phyloP scores from a whole-genome alignment of 1,140 invertebrate genomes.

The Bombus vancouverensis region DNA sequence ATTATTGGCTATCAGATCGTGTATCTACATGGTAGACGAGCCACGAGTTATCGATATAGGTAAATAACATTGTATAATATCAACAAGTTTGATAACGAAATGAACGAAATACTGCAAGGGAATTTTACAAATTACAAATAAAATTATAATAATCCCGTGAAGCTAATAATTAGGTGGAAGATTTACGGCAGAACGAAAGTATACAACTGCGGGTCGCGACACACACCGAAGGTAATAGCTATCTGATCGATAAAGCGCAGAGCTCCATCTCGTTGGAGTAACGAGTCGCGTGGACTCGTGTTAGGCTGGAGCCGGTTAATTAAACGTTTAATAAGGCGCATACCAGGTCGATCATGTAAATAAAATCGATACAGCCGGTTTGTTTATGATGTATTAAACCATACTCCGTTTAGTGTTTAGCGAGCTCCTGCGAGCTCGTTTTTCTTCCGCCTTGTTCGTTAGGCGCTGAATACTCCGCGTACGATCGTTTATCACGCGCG shows the following conservation, averaged over 20 bases:
- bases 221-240: not conserved
- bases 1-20: not conserved
- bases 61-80: too few species aligned
- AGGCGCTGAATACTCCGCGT: not conserved
- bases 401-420: not conserved
- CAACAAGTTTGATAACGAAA: too few species aligned
- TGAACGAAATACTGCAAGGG: too few species aligned
- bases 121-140: too few species aligned
- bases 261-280: not conserved
- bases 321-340: slow-evolving; percentile 29
- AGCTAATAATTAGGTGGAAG: not conserved
- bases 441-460: not conserved
- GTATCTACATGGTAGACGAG: not conserved
- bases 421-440: not conserved
- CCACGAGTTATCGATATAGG: too few species aligned
- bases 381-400: slow-evolving; percentile 33
- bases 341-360: not conserved
- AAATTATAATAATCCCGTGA: not conserved
- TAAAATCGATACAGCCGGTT: not conserved
- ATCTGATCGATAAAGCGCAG: not conserved
- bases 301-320: not conserved
- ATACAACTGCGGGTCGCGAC: not conserved
- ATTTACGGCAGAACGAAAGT: not conserved
- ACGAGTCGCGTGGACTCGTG: slow-evolving; percentile 4
- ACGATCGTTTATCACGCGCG: slow-evolving; percentile 21